Evolutionary conservation across 1,140 invertebrate genomes (phyloP).

Genomic region (Luehdorfia chinensis): DNA sequence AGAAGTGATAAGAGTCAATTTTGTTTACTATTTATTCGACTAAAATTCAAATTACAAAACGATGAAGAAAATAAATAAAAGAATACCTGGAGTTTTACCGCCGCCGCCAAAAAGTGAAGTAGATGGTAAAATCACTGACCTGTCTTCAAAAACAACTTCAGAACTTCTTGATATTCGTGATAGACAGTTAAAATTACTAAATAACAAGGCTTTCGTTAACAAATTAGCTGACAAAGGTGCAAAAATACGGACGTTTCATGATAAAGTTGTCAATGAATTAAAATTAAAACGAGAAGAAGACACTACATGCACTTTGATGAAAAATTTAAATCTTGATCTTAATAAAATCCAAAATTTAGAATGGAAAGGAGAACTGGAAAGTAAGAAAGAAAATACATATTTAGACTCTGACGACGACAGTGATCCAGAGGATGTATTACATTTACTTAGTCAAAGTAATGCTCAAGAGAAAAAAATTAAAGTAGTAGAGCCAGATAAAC

Average conservation of each 20-base stretch:
- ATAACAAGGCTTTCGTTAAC: conserved; percentile 62
- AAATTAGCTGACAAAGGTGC: conserved; percentile 83
- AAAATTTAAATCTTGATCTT: conserved; percentile 80
- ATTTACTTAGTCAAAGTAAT: conserved; percentile 81
- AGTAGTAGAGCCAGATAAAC: conserved; percentile 73
- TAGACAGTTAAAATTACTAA: conserved; percentile 55
- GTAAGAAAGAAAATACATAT: conserved; percentile 48
- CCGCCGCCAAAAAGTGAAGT: conserved; percentile 59
- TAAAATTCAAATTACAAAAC: no score
- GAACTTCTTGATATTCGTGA: conserved; percentile 56
- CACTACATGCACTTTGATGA: conserved; percentile 78
- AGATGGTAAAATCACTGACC: conserved; percentile 58
- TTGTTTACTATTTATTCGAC: no score
- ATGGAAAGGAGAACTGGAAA: conserved; percentile 79
- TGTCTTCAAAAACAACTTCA: conserved; percentile 44
- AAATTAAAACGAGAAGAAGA: conserved; percentile 78
- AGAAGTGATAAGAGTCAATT: no score
- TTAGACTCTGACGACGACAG: conserved; percentile 82
- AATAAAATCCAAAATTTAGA: conserved; percentile 80
- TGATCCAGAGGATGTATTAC: conserved; percentile 80
- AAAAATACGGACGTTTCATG: conserved; percentile 78
- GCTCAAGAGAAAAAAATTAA: conserved; percentile 79
- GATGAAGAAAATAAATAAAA: conserved; percentile 56
- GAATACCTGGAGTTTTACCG: conserved; percentile 51
- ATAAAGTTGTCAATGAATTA: conserved; percentile 78